A percentile compares a stretch with the other conserved stretches of the same genome.
Evolutionary conservation across 2,888 invertebrate genomes (phyloP).

Genomic region (Apamea crenata): DNA sequence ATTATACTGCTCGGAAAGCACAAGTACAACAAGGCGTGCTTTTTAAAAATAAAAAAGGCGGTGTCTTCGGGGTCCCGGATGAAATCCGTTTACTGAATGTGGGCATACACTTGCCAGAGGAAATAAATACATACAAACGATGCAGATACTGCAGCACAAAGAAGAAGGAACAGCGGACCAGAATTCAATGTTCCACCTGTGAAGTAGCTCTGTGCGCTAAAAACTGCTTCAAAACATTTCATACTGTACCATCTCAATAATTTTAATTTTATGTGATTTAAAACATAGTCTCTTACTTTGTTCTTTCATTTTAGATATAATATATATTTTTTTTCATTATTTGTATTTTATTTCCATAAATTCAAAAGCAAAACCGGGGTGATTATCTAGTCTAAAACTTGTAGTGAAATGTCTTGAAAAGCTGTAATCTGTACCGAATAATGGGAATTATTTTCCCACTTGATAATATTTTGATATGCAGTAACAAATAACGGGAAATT

Average conservation of each 20-base stretch:
- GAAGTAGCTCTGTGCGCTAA: conserved; percentile 19
- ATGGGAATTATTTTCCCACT: not conserved
- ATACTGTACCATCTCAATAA: not conserved
- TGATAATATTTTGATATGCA: not conserved
- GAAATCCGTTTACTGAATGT: conserved; percentile 9
- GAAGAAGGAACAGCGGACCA: not conserved
- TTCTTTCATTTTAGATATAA: not conserved
- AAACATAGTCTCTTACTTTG: not conserved
- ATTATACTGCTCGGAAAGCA: not conserved
- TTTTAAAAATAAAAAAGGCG: not conserved
- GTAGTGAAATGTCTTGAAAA: not conserved
- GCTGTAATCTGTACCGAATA: not conserved
- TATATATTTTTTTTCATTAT: not conserved
- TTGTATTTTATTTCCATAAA: not conserved
- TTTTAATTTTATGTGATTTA: not conserved
- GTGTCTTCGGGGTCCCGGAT: not conserved
- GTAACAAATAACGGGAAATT: not conserved
- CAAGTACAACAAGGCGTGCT: not conserved
- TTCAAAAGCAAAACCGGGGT: not conserved
- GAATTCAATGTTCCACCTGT: conserved; percentile 14
- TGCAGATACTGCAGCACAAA: not conserved
- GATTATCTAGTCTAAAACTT: not conserved
- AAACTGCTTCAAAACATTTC: conserved; percentile 14
- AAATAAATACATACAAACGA: conserved; percentile 1
- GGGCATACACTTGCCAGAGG: conserved; percentile 1